Evolutionary conservation across 2,797 vertebrate species (phyloP), one percentile per base, ranked within the genome.

Genomic region (Hephaestus fuliginosus): DNA sequence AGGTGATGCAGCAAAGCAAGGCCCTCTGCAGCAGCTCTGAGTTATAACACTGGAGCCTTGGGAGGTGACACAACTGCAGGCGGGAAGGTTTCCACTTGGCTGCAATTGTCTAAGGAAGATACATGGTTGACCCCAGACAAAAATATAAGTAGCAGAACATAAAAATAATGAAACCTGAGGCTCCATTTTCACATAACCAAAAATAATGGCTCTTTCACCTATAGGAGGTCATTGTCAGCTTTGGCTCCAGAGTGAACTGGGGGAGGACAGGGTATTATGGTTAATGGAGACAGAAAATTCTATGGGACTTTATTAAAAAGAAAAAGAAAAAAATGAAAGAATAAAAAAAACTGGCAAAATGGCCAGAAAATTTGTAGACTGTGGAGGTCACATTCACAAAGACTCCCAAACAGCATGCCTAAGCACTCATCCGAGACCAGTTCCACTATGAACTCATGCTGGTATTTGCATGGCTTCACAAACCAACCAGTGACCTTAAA

Each of bases 81-180:
- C 70, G 51, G 78, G 74, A 73, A 68, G 82, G 56, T 86, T 91
- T 89, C 88, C 78, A 77, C 85, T 90, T 70, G 74, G 80, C 74
- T 84, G 85, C 81, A 82, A 65, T 86, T 65, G 78, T 86, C 75
- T 86, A 58, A 89, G 84, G 85, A 56, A 77, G 82, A 86, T 78
- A 8, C 67, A 91, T 84, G 84, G 81, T 83, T 86, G 51, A 81
- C 69, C 82, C 75, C 64, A 83, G 81, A 77, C 63, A 77, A 85
- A 93, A 76, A 82, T 39, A 46, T 79, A 61, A 70, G 85, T 71
- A 94, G 91, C 91, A 85, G 70, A 86, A 86, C 81, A 91, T 91
- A 82, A 90, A 89, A 82, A 78, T 68, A 88, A 87, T 88, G 76
- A 91, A 88, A 82, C 56, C 76, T 9, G 52, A 46, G 74, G 25